These are phyloP conservation scores for Kradibia gibbosae DNA, from an alignment of 1,140 invertebrate genomes.

Conservation along the genomic window DNA sequence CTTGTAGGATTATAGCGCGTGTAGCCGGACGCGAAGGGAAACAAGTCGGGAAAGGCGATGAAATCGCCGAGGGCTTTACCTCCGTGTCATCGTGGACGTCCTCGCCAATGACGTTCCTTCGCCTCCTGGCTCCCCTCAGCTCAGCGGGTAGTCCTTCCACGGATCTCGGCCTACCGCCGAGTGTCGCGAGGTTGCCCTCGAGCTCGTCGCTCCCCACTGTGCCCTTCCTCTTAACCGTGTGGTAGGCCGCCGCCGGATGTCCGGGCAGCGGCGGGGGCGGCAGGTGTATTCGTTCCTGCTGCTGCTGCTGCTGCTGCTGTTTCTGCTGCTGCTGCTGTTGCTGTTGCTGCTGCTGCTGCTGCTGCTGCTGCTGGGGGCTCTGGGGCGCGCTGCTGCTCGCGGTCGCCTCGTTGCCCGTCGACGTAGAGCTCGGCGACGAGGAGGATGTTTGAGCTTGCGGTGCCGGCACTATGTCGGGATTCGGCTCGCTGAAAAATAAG, in stretches of 20 bases:
- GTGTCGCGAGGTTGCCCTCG: conserved; percentile 84
- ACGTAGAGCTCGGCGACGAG: conserved; percentile 78
- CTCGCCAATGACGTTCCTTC: conserved; percentile 68
- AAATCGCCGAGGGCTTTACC: not conserved
- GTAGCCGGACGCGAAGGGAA: too few species aligned
- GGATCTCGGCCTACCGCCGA: conserved; percentile 87
- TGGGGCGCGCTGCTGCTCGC: conserved; percentile 73
- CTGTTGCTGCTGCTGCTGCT: conserved; percentile 77
- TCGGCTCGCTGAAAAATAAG: conserved; percentile 77
- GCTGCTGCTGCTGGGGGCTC: conserved; percentile 75
- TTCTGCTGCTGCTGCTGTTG: conserved; percentile 77
- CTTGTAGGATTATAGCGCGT: too few species aligned
- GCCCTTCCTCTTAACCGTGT: conserved; percentile 88
- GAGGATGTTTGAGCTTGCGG: conserved; percentile 82
- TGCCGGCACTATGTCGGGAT: conserved; percentile 83
- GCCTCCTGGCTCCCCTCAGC: conserved; percentile 79
- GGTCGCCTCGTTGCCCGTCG: conserved; percentile 76
- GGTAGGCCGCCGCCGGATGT: conserved; percentile 79
- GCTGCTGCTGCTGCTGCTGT: conserved; percentile 76
- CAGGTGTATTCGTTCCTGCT: conserved; percentile 79
- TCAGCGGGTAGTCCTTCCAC: conserved; percentile 83
- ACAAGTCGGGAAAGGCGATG: too few species aligned
- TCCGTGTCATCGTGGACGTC: conserved; percentile 50
- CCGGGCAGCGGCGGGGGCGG: conserved; percentile 87
- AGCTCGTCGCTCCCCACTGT: conserved; percentile 78